A percentile compares a stretch with the other conserved stretches of the same genome.
Evolutionary conservation across 2,888 invertebrate genomes (phyloP).

Genomic region (Hypomecis punctinalis): DNA sequence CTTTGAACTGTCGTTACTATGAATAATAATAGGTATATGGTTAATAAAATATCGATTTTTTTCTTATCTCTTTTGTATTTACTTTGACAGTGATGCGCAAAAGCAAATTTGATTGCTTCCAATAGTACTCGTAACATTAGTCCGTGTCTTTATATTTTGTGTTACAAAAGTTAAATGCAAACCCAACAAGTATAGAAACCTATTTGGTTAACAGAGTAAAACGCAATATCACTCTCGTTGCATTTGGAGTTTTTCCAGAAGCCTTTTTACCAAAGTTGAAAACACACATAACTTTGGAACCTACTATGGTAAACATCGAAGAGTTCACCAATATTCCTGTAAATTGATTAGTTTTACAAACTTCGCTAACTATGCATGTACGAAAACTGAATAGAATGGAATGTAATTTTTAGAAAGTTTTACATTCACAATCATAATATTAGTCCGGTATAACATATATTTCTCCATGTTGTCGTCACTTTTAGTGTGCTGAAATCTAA

Average conservation of each 20-base stretch:
- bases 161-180: slow-evolving; percentile 32
- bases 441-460: no score
- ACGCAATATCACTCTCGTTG: slow-evolving; percentile 43
- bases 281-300: slow-evolving; percentile 44
- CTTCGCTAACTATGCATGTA: slow-evolving; percentile 7
- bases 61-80: no score
- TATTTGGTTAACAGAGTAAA: slow-evolving; percentile 21
- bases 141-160: slow-evolving; percentile 30
- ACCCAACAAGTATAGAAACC: slow-evolving; percentile 23
- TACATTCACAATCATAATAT: no score
- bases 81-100: neutral
- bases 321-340: slow-evolving; percentile 19
- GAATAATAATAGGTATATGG: no score
- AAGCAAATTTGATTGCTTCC: neutral
- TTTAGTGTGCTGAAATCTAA: no score
- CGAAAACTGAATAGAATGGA: neutral
- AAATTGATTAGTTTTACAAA: slow-evolving; percentile 45
- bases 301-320: slow-evolving; percentile 36
- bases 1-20: no score
- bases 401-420: neutral
- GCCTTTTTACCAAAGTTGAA: slow-evolving; percentile 43
- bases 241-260: slow-evolving; percentile 49
- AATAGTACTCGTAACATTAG: neutral
- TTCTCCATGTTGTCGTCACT: no score
- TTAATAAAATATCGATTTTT: no score